Percentiles rank a stretch among this genome's conserved stretches.
These are phyloP conservation scores for Eonycteris spelaea DNA, from an alignment of 2,113 vertebrate species.

Conservation along the genomic window DNA sequence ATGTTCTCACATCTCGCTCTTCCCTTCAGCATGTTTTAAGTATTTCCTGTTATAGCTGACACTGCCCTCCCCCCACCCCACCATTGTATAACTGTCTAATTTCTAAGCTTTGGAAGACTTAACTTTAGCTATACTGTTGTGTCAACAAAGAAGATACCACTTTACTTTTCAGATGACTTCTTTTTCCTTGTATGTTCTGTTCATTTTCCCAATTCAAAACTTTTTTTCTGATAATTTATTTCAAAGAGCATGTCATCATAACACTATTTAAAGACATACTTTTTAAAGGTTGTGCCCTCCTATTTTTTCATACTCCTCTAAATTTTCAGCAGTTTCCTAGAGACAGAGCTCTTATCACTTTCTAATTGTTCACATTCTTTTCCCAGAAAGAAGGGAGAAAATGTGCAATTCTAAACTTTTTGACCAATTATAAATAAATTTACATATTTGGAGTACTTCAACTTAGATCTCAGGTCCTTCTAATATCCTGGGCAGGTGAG, in stretches of 20 bases:
- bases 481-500: background rate
- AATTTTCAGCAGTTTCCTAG: slow-evolving; percentile 1
- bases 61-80: too few relatives aligned
- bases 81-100: background rate
- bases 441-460: background rate
- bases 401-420: background rate
- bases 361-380: background rate
- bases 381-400: background rate
- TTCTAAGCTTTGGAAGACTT: background rate
- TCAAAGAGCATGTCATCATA: background rate
- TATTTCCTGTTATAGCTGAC: background rate
- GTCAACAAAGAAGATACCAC: background rate
- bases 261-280: background rate
- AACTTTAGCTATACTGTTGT: too few relatives aligned
- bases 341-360: background rate
- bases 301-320: background rate
- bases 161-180: background rate
- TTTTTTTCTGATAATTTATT: background rate
- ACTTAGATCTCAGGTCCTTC: background rate
- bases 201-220: background rate
- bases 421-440: background rate
- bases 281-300: background rate
- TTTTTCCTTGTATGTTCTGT: background rate
- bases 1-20: background rate
- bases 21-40: background rate